Conservation (phyloP, 2,113 vertebrate species). For the Saguinus imperator region DNA sequence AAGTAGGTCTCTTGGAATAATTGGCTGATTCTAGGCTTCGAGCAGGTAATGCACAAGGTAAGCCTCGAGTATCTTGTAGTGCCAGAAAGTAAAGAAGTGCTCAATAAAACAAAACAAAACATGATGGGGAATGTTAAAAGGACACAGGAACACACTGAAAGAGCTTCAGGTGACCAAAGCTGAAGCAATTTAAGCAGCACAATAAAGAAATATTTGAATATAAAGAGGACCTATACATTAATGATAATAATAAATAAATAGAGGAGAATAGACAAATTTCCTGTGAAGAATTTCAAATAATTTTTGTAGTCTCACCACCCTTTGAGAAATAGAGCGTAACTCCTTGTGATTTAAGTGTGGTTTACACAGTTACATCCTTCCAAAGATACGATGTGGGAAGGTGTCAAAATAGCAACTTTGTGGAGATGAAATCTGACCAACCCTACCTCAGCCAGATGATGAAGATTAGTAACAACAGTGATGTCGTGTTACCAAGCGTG, state of each 20-base stretch:
- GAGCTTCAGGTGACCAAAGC: not conserved
- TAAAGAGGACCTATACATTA: not conserved
- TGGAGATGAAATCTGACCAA: not conserved
- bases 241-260: not conserved
- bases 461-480: not conserved
- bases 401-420: rapidly evolving
- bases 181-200: not conserved
- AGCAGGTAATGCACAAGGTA: not conserved
- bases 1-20: not conserved
- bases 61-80: not conserved
- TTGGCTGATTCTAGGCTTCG: not conserved
- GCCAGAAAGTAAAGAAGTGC: too few species aligned
- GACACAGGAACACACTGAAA: not conserved
- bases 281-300: not conserved
- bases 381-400: not conserved
- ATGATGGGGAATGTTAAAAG: not conserved
- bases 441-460: not conserved
- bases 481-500: not conserved
- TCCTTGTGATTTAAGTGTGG: not conserved
- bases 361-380: not conserved
- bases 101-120: not conserved
- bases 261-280: not conserved
- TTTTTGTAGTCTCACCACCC: too few species aligned
- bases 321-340: not conserved
- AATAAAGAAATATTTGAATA: not conserved